Evolutionary conservation across 2,888 invertebrate species (phyloP).

Genomic region (Sceliomorpha sp.): DNA sequence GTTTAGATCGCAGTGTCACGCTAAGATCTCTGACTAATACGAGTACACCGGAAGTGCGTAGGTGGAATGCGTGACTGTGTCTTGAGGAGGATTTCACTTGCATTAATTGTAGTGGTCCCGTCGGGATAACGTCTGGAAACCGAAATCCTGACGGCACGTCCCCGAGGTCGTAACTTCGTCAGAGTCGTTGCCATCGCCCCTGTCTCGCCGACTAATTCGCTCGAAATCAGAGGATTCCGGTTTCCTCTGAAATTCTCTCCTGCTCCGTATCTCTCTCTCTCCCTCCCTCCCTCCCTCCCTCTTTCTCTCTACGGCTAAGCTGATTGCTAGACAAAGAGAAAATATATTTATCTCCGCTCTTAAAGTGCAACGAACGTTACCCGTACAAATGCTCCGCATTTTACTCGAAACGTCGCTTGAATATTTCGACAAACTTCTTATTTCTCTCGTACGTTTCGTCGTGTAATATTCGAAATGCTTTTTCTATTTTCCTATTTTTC

Average conservation of each 20-base stretch:
- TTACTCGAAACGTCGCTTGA: no score
- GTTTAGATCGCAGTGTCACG: no score
- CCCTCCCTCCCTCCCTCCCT: no score
- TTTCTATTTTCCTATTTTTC: no score
- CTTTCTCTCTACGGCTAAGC: conserved; percentile 7
- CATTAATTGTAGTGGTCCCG: conserved; percentile 22
- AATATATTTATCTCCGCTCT: conserved; percentile 21
- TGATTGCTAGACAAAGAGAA: conserved; percentile 33
- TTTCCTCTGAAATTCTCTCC: conserved; percentile 16
- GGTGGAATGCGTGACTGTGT: no score
- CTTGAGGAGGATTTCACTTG: conserved; percentile 14
- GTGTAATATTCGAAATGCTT: no score
- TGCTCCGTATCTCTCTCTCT: no score
- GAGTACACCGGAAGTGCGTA: no score
- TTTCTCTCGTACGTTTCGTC: no score
- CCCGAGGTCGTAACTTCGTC: conserved; percentile 16
- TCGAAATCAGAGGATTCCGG: conserved; percentile 38
- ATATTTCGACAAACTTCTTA: no score
- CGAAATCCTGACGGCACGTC: conserved; percentile 26
- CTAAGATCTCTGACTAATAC: no score
- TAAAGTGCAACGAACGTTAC: conserved; percentile 7
- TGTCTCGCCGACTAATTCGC: conserved; percentile 30
- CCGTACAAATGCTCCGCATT: background rate
- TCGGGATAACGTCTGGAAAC: conserved; percentile 16
- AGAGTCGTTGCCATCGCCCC: conserved; percentile 19